Conservation (phyloP, 2,888 invertebrate genomes). For the Rhodophaea formosa region DNA sequence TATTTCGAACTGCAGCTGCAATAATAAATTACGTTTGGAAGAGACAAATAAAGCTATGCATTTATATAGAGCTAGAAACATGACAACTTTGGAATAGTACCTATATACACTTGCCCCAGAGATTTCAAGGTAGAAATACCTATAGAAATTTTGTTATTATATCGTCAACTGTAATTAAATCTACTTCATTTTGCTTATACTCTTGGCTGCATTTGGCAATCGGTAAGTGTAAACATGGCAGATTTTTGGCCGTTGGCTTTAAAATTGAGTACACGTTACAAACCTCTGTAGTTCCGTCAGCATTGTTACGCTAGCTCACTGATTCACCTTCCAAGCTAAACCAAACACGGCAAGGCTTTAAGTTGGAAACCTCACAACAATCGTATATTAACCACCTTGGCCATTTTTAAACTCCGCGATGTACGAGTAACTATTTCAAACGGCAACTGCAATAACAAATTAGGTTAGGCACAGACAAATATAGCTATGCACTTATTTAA, state of each 20-base stretch:
- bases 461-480: background rate
- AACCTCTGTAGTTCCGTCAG: background rate
- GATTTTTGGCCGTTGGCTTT: background rate
- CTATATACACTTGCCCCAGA: too few relatives aligned
- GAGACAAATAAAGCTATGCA: too few relatives aligned
- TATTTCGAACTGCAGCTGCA: background rate
- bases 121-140: too few relatives aligned
- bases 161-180: too few relatives aligned
- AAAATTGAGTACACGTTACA: background rate
- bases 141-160: too few relatives aligned
- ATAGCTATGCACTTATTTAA: too few relatives aligned
- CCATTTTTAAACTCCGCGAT: slow-evolving; percentile 4
- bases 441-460: background rate
- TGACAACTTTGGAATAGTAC: too few relatives aligned
- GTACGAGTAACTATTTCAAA: background rate
- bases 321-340: slow-evolving; percentile 4
- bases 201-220: too few relatives aligned
- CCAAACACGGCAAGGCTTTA: slow-evolving; percentile 15
- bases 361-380: slow-evolving; percentile 7
- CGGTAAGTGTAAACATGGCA: too few relatives aligned
- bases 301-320: background rate
- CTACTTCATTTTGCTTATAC: too few relatives aligned
- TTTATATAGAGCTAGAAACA: too few relatives aligned
- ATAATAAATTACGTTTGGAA: background rate
- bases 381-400: background rate